Base-by-base conservation (phyloP, 2,113 vertebrate genomes). In the Nothocercus nigrocapillus region DNA sequence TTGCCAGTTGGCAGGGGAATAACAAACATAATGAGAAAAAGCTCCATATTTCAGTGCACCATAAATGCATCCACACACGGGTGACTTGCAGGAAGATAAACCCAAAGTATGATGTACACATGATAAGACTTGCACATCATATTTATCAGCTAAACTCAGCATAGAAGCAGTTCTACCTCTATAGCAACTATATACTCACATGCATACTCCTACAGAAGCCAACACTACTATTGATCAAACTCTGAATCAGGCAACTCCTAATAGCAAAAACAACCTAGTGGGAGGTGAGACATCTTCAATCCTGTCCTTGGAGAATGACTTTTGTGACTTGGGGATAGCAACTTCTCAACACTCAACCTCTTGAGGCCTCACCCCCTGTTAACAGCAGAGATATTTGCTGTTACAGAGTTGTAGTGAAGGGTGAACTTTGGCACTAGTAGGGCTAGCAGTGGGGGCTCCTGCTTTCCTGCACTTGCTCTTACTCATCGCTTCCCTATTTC, bases 11-110 rank as follows among this genome's bases (percentile, higher is more conserved):
- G 81, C 22, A 87, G 81, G 96, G 96, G 95, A 97, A 97, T 97
- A 95, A 85, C 85, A 89, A 80, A 80, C 70, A 85, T 95, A 93
- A 96, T 94, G 96, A 95, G 88, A 90, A 96, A 96, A 88, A 44
- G 63, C 88, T 94, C 91, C 25, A 49, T 82, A 95, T 94, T 95
- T 94, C 88, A 82, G 59, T 56, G 45, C 27, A 77, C 82, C 73
- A 58, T 72, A 86, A 96, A 94, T 34, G 77, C 38, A 82, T 61
- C 61, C 87, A 14, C 34, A 83, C 64, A 44, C 27, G 69, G 17
- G 24, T 59, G 20, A 19, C 69, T 63, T 91, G 77, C 70, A 90
- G 89, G 64, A 95, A 44, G 21, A 66, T 58, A 90, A 94, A 78
- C 17, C 21, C 32, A 2, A 82, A 85, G 44, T 6, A 8, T 49